phyloP scores from a whole-genome alignment of 2,113 vertebrate species.

The Prochilodus magdalenae region DNA sequence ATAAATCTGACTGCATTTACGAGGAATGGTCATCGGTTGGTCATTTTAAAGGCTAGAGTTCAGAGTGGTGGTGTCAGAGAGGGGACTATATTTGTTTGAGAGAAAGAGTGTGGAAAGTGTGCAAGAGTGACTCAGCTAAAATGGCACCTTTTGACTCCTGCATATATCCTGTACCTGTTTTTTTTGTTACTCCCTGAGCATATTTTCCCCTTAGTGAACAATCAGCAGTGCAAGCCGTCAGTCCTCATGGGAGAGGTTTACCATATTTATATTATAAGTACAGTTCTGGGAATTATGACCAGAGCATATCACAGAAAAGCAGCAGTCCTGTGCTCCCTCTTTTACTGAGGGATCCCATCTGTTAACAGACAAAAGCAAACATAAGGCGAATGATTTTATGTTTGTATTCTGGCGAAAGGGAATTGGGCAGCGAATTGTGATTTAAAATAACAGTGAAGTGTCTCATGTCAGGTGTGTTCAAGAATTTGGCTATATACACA shows the following conservation, averaged over 20 bases:
- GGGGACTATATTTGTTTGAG: not conserved
- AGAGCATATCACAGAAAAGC: not conserved
- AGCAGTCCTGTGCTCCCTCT: not conserved
- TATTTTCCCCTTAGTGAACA: constrained; percentile 1
- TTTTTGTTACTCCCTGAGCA: not conserved
- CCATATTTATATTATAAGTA: not conserved
- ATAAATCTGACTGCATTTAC: not conserved
- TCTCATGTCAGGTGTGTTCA: not conserved
- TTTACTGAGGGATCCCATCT: not conserved
- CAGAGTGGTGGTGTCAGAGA: not conserved
- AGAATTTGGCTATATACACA: not conserved
- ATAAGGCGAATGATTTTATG: too few species aligned
- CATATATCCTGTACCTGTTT: constrained; percentile 21
- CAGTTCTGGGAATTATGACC: constrained; percentile 19
- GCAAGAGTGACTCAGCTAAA: not conserved
- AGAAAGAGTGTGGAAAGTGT: constrained; percentile 16
- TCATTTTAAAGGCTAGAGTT: too few species aligned
- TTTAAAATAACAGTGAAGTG: too few species aligned
- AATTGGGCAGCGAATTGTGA: too few species aligned
- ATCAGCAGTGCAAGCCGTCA: not conserved
- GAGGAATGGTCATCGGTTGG: too few species aligned
- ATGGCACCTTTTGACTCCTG: constrained; percentile 3
- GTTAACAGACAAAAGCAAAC: not conserved
- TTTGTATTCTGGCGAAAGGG: too few species aligned
- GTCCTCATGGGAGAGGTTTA: not conserved